Evolutionary conservation across 2,113 vertebrate species (phyloP).

Genomic region (Melanerpes formicivorus): DNA sequence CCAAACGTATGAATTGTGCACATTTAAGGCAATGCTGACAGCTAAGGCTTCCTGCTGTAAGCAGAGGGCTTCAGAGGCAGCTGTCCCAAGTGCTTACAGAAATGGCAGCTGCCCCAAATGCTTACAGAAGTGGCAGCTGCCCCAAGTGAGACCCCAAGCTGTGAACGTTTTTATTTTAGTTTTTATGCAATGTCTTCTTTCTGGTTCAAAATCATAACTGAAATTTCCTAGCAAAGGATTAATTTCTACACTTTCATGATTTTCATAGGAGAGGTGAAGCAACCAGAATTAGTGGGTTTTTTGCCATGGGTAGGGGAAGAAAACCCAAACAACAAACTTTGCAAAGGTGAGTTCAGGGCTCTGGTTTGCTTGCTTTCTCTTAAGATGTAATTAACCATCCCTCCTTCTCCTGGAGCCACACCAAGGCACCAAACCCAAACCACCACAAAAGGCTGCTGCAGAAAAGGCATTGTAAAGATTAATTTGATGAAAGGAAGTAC

Average conservation of each 20-base stretch:
- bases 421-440: not conserved
- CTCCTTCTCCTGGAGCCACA: not conserved
- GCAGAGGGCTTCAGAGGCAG: not conserved
- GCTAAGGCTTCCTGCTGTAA: not conserved
- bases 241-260: not conserved
- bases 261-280: not conserved
- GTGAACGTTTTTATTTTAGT: not conserved
- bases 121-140: not conserved
- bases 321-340: accelerated
- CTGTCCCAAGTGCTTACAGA: not conserved
- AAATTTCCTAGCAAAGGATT: not conserved
- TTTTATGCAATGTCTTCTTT: not conserved
- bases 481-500: not conserved
- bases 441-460: not conserved
- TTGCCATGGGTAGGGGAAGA: not conserved
- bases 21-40: slow-evolving; percentile 18
- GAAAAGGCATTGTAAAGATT: not conserved
- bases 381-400: not conserved
- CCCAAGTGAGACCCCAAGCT: not conserved
- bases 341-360: not conserved
- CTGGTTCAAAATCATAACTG: not conserved
- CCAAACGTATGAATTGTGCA: slow-evolving; percentile 46
- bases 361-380: not conserved
- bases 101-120: not conserved
- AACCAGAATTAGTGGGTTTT: not conserved